Evolutionary conservation across 2,888 invertebrate species (phyloP), one percentile per base, ranked within the genome.

Genomic region (Drosophila robusta): DNA sequence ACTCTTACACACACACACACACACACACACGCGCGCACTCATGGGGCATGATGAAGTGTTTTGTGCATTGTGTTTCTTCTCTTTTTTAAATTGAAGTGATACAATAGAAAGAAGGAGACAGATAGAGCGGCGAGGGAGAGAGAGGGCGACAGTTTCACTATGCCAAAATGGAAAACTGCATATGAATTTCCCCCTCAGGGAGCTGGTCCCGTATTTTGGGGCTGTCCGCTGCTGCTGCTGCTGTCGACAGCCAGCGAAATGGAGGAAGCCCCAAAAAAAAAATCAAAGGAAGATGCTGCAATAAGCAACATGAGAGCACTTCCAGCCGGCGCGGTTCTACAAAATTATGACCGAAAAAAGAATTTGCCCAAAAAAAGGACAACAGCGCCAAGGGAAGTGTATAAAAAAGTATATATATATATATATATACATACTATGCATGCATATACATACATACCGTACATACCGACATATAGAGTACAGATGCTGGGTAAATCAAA

Each of bases 201-300:
- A 29, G 12, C 41, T 11, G 16, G 36, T 51, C 32, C 50, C 32
- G 41, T 22, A 52, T 41, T 52, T 58, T 49, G 56, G 46, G 38
- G 24, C 50, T 12, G 34, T 4, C 34, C 34, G 34, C 12, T 34
- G 34, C 34, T 12, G 12, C 11, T 41, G 36, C 58, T 46, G 45
- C 61, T 42, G 61, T 50, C 58, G 63, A 60, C 72, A 57, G 60
- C 6, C 26, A 16, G 42, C 60, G 26, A 29, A 52, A 60, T 16
- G 36, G 34, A 58, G 50, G 24, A 56, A 34, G 24, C 45, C 46
- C 55, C 50, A 47, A 41, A 11, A 16, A 49, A 18, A 38, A 36
- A 83, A 89, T 89, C 88, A 89, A 81, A 87, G 88, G 84, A 73
- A 83, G 78, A 64, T 63, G 67, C 77, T 60, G 58, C 77, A 75